A percentile compares a stretch with the other conserved stretches of the same genome.
phyloP scores from a whole-genome alignment of 2,113 vertebrate species.

The Rhinoptilus africanus region DNA sequence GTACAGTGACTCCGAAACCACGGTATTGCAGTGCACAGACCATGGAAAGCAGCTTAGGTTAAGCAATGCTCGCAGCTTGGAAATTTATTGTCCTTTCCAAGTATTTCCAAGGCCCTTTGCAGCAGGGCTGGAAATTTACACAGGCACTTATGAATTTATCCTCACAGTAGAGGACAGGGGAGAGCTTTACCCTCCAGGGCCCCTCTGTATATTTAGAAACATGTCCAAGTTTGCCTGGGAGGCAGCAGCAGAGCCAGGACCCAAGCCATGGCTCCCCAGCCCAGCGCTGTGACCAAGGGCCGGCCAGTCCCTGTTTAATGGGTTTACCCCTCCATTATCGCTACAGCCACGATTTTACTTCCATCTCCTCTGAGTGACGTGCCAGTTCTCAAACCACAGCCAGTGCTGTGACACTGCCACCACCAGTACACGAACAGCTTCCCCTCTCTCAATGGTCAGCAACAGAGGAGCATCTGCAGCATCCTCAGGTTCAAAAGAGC shows the following conservation, averaged over 20 bases:
- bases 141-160: background rate
- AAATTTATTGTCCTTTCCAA: slow-evolving; percentile 49
- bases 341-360: background rate
- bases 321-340: background rate
- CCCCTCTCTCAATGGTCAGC: background rate
- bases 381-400: background rate
- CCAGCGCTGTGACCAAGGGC: background rate
- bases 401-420: background rate
- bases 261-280: background rate
- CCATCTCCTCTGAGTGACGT: background rate
- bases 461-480: background rate
- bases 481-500: background rate
- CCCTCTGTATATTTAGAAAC: background rate
- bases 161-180: background rate
- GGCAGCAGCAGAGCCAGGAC: background rate
- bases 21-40: background rate
- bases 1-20: background rate
- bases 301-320: background rate
- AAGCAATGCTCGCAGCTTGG: slow-evolving; percentile 4
- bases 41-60: slow-evolving; percentile 38
- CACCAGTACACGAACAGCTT: accelerated
- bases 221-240: background rate
- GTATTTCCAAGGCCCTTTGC: slow-evolving; percentile 3
- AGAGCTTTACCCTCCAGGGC: background rate
- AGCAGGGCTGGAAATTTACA: slow-evolving; percentile 28